phyloP scores from a whole-genome alignment of 1,140 invertebrate species.

The Pseudomyrmex sp. region DNA sequence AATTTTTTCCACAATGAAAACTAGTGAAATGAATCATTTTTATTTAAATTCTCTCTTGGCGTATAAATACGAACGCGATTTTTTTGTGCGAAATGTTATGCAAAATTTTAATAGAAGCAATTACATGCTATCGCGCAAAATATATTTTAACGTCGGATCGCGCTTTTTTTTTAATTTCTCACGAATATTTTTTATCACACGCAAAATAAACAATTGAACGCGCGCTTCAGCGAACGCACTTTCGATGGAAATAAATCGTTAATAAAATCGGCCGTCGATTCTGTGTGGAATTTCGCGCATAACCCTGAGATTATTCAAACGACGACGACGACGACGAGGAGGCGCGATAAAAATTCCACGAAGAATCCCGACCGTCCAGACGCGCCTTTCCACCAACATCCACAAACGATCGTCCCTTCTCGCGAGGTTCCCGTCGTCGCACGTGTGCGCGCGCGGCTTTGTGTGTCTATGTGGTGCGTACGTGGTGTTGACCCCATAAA shows the following conservation, averaged over 20 bases:
- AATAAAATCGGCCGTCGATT: background rate
- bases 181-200: too few species aligned
- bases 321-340: background rate
- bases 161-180: too few species aligned
- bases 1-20: too few species aligned
- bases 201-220: too few species aligned
- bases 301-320: constrained; percentile 56
- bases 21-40: too few species aligned
- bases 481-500: constrained; percentile 78
- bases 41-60: too few species aligned
- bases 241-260: constrained; percentile 30
- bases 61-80: too few species aligned
- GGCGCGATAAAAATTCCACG: constrained; percentile 44
- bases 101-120: too few species aligned
- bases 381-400: constrained; percentile 30
- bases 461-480: constrained; percentile 14
- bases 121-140: too few species aligned
- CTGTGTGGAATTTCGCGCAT: constrained; percentile 32
- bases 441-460: constrained; percentile 31
- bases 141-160: too few species aligned
- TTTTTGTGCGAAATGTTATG: too few species aligned
- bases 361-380: constrained; percentile 50
- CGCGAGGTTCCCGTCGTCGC: background rate
- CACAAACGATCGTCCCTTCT: constrained; percentile 11
- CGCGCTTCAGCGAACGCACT: background rate